Base-by-base conservation (phyloP, 1,140 invertebrate genomes). In the Bombyx mandarina region DNA sequence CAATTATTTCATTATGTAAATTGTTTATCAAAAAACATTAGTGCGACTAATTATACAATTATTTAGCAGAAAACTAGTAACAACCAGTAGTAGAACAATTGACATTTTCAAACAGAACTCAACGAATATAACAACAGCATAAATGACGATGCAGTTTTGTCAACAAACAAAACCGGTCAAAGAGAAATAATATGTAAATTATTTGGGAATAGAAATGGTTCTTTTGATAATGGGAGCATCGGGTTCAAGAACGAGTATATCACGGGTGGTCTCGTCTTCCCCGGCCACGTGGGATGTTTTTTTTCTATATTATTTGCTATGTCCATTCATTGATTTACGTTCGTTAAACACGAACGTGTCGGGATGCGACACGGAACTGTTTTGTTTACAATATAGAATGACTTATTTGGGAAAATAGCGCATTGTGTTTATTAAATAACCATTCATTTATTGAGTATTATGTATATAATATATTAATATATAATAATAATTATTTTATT, bases 251-350 rank as follows among this genome's bases (percentile, higher is more conserved):
- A 35, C 26, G 26, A 35, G 26, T 35, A 35, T 35, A 35, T 35
- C 72, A 67, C 73, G 82, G 82, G 82, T 86, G 82, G 26, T 35
- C 26, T 5, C 26, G 26, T 35, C 26, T 35, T 35, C 26, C 26
- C 26, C 48, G n/a, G 4, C n/a, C 48, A 12, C 3, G 45, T 12
- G 8, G 45, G 45, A 53, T 53, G 43, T 43, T 8, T 22, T 61
- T 61, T 62, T 74, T 79, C 76, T 73, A 73, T 77, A 71, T 73
- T 79, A 77, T 82, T 82, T 79, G 77, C 74, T 66, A 73, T 54
- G 65, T 58, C 61, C 63, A 64, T 72, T 67, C 67, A 68, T 66
- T 73, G 75, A 76, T 78, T 72, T 74, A 78, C 79, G 71, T 83
- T 75, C 74, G 78, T 69, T 72, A 69, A 72, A 73, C 71, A 70